These are phyloP conservation scores for Pyrocoelia pectoralis DNA, from an alignment of 2,888 invertebrate genomes.

Conservation along the genomic window DNA sequence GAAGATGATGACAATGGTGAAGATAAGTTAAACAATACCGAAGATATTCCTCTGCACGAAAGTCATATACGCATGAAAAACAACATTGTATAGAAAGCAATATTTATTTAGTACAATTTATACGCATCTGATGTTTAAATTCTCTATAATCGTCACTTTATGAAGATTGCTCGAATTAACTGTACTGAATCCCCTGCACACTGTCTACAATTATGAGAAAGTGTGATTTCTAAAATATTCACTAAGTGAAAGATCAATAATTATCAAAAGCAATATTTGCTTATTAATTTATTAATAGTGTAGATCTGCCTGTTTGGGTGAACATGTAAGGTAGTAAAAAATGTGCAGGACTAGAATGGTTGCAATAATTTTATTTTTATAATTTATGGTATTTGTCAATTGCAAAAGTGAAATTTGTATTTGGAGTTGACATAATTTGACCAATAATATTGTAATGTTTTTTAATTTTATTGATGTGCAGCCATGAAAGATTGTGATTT, in stretches of 20 bases:
- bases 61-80: constrained; percentile 5
- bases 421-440: neutral
- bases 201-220: too few relatives aligned
- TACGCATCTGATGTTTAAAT: neutral
- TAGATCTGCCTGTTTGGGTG: neutral
- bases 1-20: constrained; percentile 21
- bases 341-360: neutral
- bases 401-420: neutral
- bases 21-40: constrained; percentile 22
- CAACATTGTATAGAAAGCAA: neutral
- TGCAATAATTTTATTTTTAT: neutral
- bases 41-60: constrained; percentile 26
- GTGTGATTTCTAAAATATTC: neutral
- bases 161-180: neutral
- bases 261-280: neutral
- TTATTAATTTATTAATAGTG: neutral
- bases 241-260: constrained; percentile 1
- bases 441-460: neutral
- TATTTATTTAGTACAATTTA: neutral
- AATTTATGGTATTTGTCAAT: neutral
- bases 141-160: neutral
- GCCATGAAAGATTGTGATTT: constrained; percentile 8
- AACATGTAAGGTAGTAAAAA: neutral
- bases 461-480: neutral
- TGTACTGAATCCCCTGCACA: neutral